Percentiles rank a stretch among this genome's conserved stretches.
Conservation (phyloP, 53 echinoderm and acorn worm species). For the Crossaster papposus region DNA sequence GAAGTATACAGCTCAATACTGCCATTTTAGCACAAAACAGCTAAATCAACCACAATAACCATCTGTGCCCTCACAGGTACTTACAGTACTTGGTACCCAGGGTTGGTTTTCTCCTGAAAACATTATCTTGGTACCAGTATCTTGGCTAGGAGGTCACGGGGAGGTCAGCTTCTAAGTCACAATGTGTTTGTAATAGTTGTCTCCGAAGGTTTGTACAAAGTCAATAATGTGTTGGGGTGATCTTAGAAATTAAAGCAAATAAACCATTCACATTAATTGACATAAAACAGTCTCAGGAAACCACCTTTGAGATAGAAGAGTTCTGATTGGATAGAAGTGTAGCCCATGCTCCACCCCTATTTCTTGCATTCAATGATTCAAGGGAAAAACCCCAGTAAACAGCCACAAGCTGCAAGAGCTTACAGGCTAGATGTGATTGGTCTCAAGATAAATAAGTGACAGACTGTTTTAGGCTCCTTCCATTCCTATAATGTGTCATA, state of each 20-base stretch:
- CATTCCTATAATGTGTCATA: not conserved
- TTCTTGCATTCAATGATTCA: not conserved
- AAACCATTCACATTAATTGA: not conserved
- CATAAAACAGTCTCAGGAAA: conserved; percentile 11
- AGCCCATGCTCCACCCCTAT: not conserved
- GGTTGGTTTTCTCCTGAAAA: too few relatives aligned
- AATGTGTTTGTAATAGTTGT: too few relatives aligned
- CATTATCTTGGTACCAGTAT: too few relatives aligned
- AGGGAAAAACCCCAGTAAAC: not conserved
- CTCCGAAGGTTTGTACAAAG: too few relatives aligned
- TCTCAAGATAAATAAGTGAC: conserved; percentile 14
- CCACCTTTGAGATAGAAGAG: not conserved
- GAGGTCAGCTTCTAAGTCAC: too few relatives aligned
- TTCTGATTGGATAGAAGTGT: not conserved
- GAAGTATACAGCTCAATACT: too few relatives aligned
- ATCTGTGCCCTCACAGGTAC: too few relatives aligned
- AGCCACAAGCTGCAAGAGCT: conserved; percentile 9
- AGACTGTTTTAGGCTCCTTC: not conserved
- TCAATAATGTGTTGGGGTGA: too few relatives aligned
- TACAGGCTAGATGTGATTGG: not conserved
- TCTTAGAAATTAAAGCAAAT: not conserved
- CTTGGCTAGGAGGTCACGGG: too few relatives aligned
- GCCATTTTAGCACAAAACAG: too few relatives aligned
- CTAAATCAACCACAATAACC: too few relatives aligned
- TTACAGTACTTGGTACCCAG: too few relatives aligned